These are phyloP conservation scores for Albula goreensis DNA, from an alignment of 2,113 vertebrate genomes.

Conservation along the genomic window DNA sequence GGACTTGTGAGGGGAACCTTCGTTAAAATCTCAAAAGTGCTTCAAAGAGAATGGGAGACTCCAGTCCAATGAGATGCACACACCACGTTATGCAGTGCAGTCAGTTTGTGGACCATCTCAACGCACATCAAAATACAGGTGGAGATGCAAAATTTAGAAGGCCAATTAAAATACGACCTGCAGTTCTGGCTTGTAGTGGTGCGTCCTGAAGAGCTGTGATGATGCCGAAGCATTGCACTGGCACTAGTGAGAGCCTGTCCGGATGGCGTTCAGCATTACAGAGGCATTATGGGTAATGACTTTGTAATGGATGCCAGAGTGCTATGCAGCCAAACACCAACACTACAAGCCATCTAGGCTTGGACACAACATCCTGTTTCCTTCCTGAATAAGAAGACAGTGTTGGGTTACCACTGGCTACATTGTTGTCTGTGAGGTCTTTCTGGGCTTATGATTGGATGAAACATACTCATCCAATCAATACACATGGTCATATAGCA, in stretches of 20 bases:
- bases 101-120: no score
- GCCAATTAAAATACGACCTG: not conserved
- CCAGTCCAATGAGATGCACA: no score
- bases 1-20: not conserved
- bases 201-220: not conserved
- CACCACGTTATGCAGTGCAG: no score
- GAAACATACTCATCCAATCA: not conserved
- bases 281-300: not conserved
- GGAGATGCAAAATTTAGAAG: not conserved
- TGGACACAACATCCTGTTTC: not conserved
- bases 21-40: not conserved
- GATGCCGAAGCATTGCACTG: not conserved
- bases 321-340: not conserved
- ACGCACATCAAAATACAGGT: not conserved
- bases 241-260: not conserved
- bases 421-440: not conserved
- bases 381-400: not conserved
- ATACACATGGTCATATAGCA: not conserved
- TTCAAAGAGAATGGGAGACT: no score
- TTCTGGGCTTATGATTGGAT: not conserved
- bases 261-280: not conserved
- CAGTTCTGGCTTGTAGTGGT: not conserved
- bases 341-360: not conserved
- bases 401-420: not conserved
- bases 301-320: not conserved